phyloP scores from a whole-genome alignment of 1,140 invertebrate genomes.

The Arctopsyche grandis region DNA sequence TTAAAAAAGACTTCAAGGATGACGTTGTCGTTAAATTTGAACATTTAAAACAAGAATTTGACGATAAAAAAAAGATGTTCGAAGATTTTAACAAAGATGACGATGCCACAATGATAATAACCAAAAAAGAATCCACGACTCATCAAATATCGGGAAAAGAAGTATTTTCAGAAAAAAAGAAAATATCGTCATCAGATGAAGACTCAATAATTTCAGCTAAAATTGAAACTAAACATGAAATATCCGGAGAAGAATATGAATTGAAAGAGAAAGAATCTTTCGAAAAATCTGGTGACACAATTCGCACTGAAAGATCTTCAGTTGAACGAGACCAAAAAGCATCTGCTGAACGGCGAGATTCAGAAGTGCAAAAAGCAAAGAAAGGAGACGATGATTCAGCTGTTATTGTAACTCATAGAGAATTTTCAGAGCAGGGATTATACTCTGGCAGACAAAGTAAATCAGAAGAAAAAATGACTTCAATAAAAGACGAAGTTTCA shows the following conservation, averaged over 20 bases:
- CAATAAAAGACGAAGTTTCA: constrained; percentile 64
- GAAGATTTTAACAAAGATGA: constrained; percentile 28
- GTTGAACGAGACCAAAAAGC: constrained; percentile 65
- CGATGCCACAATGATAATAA: constrained; percentile 58
- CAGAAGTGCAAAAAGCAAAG: constrained; percentile 63
- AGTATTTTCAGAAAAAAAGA: constrained; percentile 63
- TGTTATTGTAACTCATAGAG: constrained; percentile 61
- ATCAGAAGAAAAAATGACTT: constrained; percentile 66
- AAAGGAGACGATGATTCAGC: constrained; percentile 63
- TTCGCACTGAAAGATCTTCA: constrained; percentile 63
- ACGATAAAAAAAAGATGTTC: constrained; percentile 41
- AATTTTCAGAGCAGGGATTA: constrained; percentile 64
- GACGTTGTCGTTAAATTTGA: constrained; percentile 49
- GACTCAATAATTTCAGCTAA: constrained; percentile 63
- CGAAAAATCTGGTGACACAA: constrained; percentile 62
- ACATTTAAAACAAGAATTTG: constrained; percentile 52
- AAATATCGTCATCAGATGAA: constrained; percentile 64
- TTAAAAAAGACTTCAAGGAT: constrained; percentile 51
- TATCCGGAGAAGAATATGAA: constrained; percentile 65
- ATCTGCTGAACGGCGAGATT: constrained; percentile 62
- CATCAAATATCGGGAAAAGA: constrained; percentile 65
- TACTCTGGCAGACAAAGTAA: constrained; percentile 65
- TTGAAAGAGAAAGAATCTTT: constrained; percentile 63
- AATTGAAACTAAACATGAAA: constrained; percentile 63
- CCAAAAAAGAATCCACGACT: constrained; percentile 65